Conservation (phyloP, 30 jellyfish, hydroid and myxozoan genomes). For the Nemopilema nomurai region DNA sequence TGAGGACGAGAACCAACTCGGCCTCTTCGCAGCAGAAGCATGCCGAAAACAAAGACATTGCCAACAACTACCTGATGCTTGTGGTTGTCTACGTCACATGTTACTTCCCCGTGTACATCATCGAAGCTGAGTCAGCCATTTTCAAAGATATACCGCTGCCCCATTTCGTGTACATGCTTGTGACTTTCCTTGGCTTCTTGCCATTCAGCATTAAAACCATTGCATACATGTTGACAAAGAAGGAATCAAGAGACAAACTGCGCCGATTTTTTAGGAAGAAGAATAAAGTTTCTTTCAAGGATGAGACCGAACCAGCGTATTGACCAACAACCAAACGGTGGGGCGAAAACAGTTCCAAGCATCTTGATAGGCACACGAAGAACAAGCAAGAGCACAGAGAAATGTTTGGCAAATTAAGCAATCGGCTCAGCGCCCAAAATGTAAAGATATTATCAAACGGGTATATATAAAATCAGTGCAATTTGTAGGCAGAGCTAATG, state of each 20-base stretch:
- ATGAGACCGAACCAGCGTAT: neutral
- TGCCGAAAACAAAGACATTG: slow-evolving; percentile 23
- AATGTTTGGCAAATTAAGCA: too few species aligned
- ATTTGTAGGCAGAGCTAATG: too few species aligned
- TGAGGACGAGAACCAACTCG: neutral
- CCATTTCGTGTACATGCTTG: slow-evolving; percentile 26
- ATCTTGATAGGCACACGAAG: too few species aligned
- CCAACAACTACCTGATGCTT: slow-evolving; percentile 47
- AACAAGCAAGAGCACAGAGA: too few species aligned
- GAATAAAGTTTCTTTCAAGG: neutral
- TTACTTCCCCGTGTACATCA: slow-evolving; percentile 50
- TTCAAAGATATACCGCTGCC: slow-evolving; percentile 2
- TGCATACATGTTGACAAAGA: slow-evolving; percentile 34
- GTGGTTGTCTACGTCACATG: slow-evolving; percentile 42
- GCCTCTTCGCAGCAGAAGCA: slow-evolving; percentile 6
- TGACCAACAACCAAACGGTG: neutral
- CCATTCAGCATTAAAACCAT: slow-evolving; percentile 58
- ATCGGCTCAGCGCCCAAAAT: too few species aligned
- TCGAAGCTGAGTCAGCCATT: slow-evolving; percentile 23
- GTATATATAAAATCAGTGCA: too few species aligned
- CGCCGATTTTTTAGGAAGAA: neutral
- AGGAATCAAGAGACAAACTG: slow-evolving; percentile 30
- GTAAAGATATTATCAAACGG: too few species aligned
- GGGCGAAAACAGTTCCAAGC: neutral
- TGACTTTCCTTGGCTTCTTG: slow-evolving; percentile 43